Evolutionary conservation across 2,113 vertebrate species (phyloP).

Genomic region (Vulpes vulpes): DNA sequence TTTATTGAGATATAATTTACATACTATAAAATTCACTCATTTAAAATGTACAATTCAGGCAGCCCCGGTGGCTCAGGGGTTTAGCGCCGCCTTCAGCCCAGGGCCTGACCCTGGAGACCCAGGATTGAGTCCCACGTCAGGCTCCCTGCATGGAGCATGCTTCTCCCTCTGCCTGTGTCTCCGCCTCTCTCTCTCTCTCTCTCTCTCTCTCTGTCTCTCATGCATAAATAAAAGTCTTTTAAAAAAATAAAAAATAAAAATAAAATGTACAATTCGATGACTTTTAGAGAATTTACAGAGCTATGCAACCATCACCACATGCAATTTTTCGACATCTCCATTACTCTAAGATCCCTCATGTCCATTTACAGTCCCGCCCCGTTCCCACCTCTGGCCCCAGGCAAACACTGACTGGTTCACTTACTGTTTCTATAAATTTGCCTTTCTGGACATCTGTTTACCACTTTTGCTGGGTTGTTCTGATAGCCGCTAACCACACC

Average conservation of each 20-base stretch:
- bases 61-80: too few relatives aligned
- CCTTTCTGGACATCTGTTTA: background rate
- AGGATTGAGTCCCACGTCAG: too few relatives aligned
- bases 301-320: background rate
- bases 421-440: background rate
- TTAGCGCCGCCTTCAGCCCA: too few relatives aligned
- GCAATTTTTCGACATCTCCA: background rate
- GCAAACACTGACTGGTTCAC: background rate
- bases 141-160: too few relatives aligned
- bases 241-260: too few relatives aligned
- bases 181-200: too few relatives aligned
- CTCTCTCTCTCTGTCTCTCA: too few relatives aligned
- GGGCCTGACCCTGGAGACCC: too few relatives aligned
- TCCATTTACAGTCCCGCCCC: background rate
- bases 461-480: background rate
- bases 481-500: background rate
- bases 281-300: background rate
- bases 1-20: background rate
- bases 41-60: background rate
- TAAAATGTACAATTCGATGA: too few relatives aligned
- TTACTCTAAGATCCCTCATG: background rate
- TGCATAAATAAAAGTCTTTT: too few relatives aligned
- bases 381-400: background rate
- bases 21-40: background rate
- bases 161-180: too few relatives aligned